A percentile compares a stretch with the other conserved stretches of the same genome.
Conservation (phyloP, 37 sponge, comb jelly and placozoan species). For the Aphrocallistes beatrix region DNA sequence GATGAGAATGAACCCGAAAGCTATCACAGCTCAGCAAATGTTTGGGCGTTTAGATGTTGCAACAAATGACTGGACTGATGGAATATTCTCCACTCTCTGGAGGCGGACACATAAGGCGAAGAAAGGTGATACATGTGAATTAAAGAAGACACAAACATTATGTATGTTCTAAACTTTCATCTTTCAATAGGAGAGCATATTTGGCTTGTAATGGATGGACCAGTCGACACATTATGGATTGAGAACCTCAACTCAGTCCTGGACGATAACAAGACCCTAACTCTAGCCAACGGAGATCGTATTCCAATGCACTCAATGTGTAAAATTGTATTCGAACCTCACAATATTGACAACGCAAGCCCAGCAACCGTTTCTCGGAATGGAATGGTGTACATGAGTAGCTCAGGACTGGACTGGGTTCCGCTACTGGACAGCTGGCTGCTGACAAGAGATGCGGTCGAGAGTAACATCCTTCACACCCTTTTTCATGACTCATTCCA, state of each 20-base stretch:
- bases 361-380: slow-evolving; percentile 93
- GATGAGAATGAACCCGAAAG: slow-evolving; percentile 99
- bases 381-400: slow-evolving; percentile 97
- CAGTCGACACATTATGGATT: slow-evolving; percentile 99
- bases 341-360: slow-evolving; percentile 97
- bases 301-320: slow-evolving; percentile 90
- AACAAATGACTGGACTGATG: slow-evolving; percentile 99
- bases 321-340: slow-evolving; percentile 95
- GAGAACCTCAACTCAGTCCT: slow-evolving; percentile 96
- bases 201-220: slow-evolving; percentile 95
- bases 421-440: slow-evolving; percentile 53
- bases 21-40: slow-evolving; percentile 96
- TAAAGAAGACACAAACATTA: background rate
- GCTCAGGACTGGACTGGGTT: slow-evolving; percentile 88
- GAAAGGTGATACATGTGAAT: slow-evolving; percentile 33
- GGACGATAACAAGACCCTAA: slow-evolving; percentile 97
- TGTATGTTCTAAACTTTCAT: background rate
- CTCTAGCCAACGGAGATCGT: slow-evolving; percentile 90
- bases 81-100: slow-evolving; percentile 94
- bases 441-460: slow-evolving; percentile 28
- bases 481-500: slow-evolving; percentile 69
- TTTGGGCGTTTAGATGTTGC: slow-evolving; percentile 94
- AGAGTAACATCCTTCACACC: slow-evolving; percentile 42
- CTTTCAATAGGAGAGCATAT: slow-evolving; percentile 53
- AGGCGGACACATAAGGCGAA: slow-evolving; percentile 82